phyloP scores from a whole-genome alignment of 2,797 vertebrate genomes.

The Nyctalus aviator region DNA sequence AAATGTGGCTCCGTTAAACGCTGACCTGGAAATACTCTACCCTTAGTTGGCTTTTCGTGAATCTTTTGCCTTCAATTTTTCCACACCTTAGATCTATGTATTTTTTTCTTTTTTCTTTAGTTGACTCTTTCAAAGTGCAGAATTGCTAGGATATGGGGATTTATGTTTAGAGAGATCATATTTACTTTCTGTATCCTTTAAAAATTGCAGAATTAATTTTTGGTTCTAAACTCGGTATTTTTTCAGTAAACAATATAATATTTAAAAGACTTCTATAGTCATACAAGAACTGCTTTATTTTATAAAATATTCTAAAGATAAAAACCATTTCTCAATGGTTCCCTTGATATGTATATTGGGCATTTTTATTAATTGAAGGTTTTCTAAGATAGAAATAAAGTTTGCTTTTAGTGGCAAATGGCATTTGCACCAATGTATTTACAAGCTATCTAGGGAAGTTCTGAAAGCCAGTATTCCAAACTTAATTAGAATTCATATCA shows the following conservation, averaged over 20 bases:
- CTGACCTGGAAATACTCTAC: conserved; percentile 82
- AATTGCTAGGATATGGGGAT: conserved; percentile 33
- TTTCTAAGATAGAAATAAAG: conserved; percentile 84
- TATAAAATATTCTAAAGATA: conserved; percentile 54
- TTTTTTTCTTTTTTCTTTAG: not conserved
- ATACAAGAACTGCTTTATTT: conserved; percentile 64
- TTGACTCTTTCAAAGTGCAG: conserved; percentile 56
- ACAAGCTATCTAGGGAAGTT: conserved; percentile 74
- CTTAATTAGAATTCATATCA: conserved; percentile 69
- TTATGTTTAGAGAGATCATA: conserved; percentile 55
- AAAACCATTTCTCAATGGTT: conserved; percentile 28
- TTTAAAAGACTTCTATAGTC: conserved; percentile 69
- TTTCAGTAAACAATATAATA: conserved; percentile 74
- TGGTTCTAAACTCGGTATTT: conserved; percentile 70
- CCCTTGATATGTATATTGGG: not conserved
- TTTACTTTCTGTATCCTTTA: conserved; percentile 61
- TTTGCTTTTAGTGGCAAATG: conserved; percentile 82
- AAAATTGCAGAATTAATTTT: conserved; percentile 74
- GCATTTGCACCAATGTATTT: conserved; percentile 79
- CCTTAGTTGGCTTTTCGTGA: conserved; percentile 74
- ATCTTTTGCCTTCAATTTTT: conserved; percentile 67
- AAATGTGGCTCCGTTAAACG: conserved; percentile 77
- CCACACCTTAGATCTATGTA: conserved; percentile 10
- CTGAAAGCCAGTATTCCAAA: conserved; percentile 71
- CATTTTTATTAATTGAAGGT: conserved; percentile 74